Percentiles rank a stretch among this genome's conserved stretches.
phyloP scores from a whole-genome alignment of 2,797 vertebrate species.

The Apodemus agrarius region DNA sequence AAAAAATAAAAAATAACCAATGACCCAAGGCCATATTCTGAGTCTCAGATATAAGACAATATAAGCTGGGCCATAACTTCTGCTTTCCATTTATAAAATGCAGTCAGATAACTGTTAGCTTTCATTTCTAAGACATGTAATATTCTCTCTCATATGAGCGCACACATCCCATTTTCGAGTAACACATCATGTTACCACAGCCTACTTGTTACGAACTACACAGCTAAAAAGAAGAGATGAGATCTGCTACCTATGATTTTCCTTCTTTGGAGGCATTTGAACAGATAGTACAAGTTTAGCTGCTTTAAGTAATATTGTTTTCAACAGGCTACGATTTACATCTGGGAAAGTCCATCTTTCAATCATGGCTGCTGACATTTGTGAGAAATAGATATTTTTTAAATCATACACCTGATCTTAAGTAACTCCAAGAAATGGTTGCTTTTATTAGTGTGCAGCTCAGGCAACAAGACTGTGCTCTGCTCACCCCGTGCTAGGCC shows the following conservation, averaged over 20 bases:
- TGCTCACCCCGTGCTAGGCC: neutral
- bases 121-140: conserved; percentile 37
- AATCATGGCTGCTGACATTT: neutral
- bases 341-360: conserved; percentile 38
- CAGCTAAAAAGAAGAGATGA: neutral
- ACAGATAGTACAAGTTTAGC: conserved; percentile 15
- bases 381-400: neutral
- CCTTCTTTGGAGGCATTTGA: neutral
- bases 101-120: neutral
- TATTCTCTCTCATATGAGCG: neutral
- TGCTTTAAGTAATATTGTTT: neutral
- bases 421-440: neutral
- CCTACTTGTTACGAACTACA: neutral
- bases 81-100: conserved; percentile 17
- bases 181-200: conserved; percentile 31
- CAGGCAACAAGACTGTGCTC: neutral
- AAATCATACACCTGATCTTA: conserved; percentile 17
- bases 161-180: neutral
- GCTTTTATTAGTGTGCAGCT: neutral
- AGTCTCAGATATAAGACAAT: neutral
- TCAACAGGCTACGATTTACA: neutral
- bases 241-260: conserved; percentile 46
- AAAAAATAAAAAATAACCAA: neutral
- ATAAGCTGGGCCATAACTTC: neutral
- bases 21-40: neutral